Evolutionary conservation across 2,113 vertebrate species (phyloP).

Genomic region (Thamnaconus septentrionalis): DNA sequence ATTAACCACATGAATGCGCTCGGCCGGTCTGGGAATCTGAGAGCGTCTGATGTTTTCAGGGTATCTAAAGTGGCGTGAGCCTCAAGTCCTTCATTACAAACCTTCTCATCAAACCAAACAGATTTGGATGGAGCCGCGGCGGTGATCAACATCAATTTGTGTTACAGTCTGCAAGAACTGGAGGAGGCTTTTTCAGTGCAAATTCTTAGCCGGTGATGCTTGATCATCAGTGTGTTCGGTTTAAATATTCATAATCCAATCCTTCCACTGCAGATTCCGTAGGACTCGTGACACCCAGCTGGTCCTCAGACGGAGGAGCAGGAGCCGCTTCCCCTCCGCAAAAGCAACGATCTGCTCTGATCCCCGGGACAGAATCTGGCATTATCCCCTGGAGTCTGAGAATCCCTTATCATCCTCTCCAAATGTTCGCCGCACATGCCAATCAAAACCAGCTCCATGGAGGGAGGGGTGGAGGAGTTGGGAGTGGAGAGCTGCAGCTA

Average conservation of each 20-base stretch:
- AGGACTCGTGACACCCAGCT: slow-evolving; percentile 16
- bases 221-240: not conserved
- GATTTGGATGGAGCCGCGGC: too few species aligned
- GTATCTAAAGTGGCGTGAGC: too few species aligned
- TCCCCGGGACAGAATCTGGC: slow-evolving; percentile 36
- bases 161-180: too few species aligned
- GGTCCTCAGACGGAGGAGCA: slow-evolving; percentile 3
- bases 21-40: too few species aligned
- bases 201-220: not conserved
- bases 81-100: too few species aligned
- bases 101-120: too few species aligned
- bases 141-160: too few species aligned
- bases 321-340: not conserved
- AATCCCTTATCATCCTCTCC: slow-evolving; percentile 30
- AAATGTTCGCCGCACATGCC: slow-evolving; percentile 31
- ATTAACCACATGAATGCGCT: too few species aligned
- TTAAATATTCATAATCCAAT: slow-evolving; percentile 11
- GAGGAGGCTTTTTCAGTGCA: not conserved
- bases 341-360: slow-evolving; percentile 27
- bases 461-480: not conserved
- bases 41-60: too few species aligned
- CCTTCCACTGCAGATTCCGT: slow-evolving; percentile 12
- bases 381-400: slow-evolving; percentile 39
- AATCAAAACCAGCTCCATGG: slow-evolving; percentile 21
- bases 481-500: slow-evolving; percentile 7